Conservation (phyloP, 2,888 invertebrate species). For the Tipula unca region DNA sequence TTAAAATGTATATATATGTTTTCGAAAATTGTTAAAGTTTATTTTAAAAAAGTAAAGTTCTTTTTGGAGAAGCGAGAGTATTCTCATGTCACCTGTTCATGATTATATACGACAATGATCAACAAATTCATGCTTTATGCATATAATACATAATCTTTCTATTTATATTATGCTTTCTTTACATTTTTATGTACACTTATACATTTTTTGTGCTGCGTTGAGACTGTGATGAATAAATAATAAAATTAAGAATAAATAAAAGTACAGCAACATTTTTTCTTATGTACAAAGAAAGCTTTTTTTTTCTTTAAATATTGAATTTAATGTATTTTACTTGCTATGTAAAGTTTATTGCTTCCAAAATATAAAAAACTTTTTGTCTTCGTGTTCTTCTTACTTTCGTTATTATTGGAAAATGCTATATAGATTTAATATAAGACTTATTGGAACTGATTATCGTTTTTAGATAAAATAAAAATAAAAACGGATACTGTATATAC, state of each 20-base stretch:
- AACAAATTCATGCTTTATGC: background rate
- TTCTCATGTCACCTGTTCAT: background rate
- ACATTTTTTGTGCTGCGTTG: background rate
- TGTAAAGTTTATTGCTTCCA: background rate
- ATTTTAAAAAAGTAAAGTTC: background rate
- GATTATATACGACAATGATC: background rate
- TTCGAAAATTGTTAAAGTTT: background rate
- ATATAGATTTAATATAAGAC: background rate
- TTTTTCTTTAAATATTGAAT: background rate
- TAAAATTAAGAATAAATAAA: background rate
- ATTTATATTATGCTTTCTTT: background rate
- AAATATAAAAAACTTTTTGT: background rate
- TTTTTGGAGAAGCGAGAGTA: background rate
- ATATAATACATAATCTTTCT: background rate
- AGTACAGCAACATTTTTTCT: background rate
- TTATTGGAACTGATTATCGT: background rate
- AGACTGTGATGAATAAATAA: background rate
- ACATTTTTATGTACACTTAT: too few relatives aligned
- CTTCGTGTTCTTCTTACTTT: background rate
- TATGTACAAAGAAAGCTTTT: background rate
- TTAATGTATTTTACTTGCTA: conserved; percentile 1
- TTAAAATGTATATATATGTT: background rate
- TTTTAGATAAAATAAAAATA: background rate
- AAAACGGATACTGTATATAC: background rate
- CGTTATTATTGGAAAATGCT: background rate